phyloP scores from a whole-genome alignment of 2,113 vertebrate species.

The Indicator maculatus region DNA sequence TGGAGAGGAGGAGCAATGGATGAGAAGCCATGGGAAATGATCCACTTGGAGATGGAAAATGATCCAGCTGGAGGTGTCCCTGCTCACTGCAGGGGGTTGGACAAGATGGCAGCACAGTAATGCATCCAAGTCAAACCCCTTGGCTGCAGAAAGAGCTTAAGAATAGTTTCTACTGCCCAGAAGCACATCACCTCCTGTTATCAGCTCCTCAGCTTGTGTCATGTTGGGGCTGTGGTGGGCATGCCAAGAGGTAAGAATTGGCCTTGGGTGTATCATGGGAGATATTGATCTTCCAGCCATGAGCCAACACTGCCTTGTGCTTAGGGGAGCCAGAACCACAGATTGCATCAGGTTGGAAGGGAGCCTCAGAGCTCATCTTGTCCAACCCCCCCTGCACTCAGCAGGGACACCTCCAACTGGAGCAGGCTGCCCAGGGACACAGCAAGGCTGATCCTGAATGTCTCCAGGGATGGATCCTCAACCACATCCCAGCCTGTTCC shows the following conservation, averaged over 20 bases:
- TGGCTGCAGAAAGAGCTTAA: neutral
- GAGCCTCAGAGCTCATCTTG: no score
- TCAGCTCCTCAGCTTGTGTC: neutral
- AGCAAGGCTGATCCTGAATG: no score
- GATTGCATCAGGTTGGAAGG: no score
- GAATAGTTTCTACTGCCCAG: neutral
- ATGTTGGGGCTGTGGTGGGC: neutral
- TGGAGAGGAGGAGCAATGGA: fast-evolving
- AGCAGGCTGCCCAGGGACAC: no score
- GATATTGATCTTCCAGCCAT: neutral
- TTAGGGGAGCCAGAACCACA: neutral
- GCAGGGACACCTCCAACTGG: no score
- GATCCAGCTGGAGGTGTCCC: no score
- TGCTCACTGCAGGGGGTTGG: no score
- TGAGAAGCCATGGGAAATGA: neutral
- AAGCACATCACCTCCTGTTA: neutral
- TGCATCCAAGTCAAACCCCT: neutral
- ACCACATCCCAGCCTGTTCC: no score
- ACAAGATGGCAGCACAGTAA: neutral
- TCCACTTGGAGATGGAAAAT: no score
- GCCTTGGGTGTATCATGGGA: neutral
- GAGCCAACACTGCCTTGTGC: fast-evolving
- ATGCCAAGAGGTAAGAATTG: neutral
- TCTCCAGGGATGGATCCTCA: no score
- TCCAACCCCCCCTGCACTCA: no score